Evolutionary conservation across 2,797 vertebrate species (phyloP).

Genomic region (Leucoraja ocellata): DNA sequence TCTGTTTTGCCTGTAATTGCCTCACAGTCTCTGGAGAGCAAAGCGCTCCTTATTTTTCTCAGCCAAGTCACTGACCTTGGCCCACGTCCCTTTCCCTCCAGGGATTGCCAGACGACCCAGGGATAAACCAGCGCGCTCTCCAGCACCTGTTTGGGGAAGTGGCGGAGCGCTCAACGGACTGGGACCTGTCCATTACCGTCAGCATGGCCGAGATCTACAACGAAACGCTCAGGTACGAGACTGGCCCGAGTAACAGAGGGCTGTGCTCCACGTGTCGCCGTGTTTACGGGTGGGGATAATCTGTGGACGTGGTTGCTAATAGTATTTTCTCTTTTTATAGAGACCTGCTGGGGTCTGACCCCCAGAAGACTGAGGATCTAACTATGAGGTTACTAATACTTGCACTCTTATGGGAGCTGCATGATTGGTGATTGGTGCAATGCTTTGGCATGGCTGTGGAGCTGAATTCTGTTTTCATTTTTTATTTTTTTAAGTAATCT

Average conservation of each 20-base stretch:
- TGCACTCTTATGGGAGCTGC: conserved; percentile 18
- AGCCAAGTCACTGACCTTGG: background rate
- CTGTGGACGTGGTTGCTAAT: background rate
- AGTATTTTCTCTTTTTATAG: conserved; percentile 34
- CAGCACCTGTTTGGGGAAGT: conserved; percentile 84
- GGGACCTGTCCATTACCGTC: conserved; percentile 81
- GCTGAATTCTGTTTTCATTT: background rate
- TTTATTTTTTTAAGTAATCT: background rate
- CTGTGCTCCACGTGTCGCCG: background rate
- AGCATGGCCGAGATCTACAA: conserved; percentile 94
- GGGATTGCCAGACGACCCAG: conserved; percentile 73
- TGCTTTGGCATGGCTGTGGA: conserved; percentile 34
- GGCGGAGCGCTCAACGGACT: conserved; percentile 71
- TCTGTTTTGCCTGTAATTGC: background rate
- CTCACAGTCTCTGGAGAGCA: background rate
- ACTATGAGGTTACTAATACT: conserved; percentile 36
- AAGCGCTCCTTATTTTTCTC: background rate
- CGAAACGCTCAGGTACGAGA: conserved; percentile 73
- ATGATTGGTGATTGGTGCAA: conserved; percentile 15
- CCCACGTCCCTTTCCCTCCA: conserved; percentile 44
- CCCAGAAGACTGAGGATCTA: conserved; percentile 37
- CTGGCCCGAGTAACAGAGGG: background rate
- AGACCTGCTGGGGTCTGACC: conserved; percentile 36
- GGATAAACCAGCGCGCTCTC: conserved; percentile 90
- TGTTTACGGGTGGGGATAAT: background rate